Percentiles rank a stretch among this genome's conserved stretches.
Evolutionary conservation across 2,113 vertebrate species (phyloP).

Genomic region (Propithecus coquereli): DNA sequence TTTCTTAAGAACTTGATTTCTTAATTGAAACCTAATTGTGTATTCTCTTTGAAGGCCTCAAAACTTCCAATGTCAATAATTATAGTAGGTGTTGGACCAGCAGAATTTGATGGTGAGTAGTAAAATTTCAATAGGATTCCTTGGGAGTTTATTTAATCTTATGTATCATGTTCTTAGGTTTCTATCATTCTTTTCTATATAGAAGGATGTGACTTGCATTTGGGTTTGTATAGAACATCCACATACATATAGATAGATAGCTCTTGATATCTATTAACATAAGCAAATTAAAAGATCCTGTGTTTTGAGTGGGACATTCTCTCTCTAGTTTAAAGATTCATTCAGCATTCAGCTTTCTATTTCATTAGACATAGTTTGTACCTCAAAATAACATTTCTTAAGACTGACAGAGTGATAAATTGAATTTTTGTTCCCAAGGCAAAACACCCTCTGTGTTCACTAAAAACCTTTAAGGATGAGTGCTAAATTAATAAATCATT

Average conservation of each 20-base stretch:
- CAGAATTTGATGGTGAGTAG: slow-evolving; percentile 94
- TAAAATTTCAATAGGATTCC: not conserved
- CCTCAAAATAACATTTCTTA: not conserved
- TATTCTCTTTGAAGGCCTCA: slow-evolving; percentile 86
- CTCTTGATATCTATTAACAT: not conserved
- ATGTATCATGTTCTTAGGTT: not conserved
- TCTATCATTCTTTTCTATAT: not conserved
- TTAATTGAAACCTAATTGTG: slow-evolving; percentile 46
- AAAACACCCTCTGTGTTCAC: not conserved
- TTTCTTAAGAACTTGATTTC: not conserved
- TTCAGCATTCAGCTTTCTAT: slow-evolving; percentile 8
- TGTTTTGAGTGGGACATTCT: not conserved
- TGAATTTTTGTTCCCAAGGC: slow-evolving; percentile 11
- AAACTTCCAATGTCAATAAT: slow-evolving; percentile 96
- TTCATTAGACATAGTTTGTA: not conserved
- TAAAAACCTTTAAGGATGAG: slow-evolving; percentile 28
- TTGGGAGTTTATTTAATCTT: not conserved
- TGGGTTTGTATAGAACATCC: not conserved
- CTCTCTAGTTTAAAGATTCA: not conserved
- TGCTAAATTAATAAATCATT: slow-evolving; percentile 27
- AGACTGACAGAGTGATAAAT: not conserved
- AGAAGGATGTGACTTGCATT: not conserved
- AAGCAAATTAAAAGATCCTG: not conserved
- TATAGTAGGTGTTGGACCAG: slow-evolving; percentile 95
- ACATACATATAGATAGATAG: not conserved